A percentile compares a stretch with the other conserved stretches of the same genome.
Evolutionary conservation across 1,140 invertebrate genomes (phyloP).

Genomic region (Pseudomyrmex sp.): DNA sequence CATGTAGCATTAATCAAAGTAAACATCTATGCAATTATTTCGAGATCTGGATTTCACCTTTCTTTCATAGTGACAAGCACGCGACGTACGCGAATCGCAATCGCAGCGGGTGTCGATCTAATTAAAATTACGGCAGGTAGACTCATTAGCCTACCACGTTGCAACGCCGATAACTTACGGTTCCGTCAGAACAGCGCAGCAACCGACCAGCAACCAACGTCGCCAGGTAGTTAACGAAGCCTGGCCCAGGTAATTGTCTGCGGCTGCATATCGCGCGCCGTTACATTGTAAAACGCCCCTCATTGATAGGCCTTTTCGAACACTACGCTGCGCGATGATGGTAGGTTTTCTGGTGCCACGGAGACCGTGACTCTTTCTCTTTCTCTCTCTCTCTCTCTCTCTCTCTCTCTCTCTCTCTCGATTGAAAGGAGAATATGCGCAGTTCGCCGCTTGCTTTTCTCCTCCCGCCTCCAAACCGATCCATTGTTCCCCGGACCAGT

Average conservation of each 20-base stretch:
- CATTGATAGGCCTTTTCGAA: conserved; percentile 70
- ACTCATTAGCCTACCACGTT: conserved; percentile 41
- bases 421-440: conserved; percentile 24
- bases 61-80: conserved; percentile 34
- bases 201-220: conserved; percentile 41
- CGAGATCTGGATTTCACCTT: conserved; percentile 35
- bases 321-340: conserved; percentile 8
- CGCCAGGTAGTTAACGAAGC: conserved; percentile 48
- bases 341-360: conserved; percentile 13
- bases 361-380: conserved; percentile 5
- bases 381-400: not conserved
- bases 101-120: conserved; percentile 72
- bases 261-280: conserved; percentile 65
- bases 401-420: not conserved
- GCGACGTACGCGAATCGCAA: conserved; percentile 46
- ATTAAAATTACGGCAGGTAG: conserved; percentile 68
- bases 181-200: conserved; percentile 44
- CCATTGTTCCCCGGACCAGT: conserved; percentile 76
- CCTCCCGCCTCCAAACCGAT: conserved; percentile 20
- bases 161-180: conserved; percentile 41
- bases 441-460: not conserved
- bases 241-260: conserved; percentile 68
- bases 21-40: conserved; percentile 28
- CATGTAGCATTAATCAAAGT: conserved; percentile 5
- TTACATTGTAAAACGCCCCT: conserved; percentile 78